phyloP scores from a whole-genome alignment of 2,888 invertebrate species.

The Trichopria drosophilae region DNA sequence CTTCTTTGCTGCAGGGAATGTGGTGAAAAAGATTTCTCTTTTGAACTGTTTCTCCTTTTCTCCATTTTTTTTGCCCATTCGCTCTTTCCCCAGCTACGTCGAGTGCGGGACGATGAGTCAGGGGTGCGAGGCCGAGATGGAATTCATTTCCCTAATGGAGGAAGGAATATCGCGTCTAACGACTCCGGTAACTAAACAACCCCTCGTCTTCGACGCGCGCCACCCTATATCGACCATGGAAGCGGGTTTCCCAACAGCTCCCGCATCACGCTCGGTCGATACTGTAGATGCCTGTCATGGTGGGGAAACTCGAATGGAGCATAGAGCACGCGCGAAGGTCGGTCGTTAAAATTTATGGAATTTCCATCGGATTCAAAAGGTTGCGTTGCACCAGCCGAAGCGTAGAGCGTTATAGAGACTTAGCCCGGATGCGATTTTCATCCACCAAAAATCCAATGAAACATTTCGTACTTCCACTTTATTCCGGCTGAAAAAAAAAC shows the following conservation, averaged over 20 bases:
- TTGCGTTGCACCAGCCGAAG: no score
- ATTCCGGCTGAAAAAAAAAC: no score
- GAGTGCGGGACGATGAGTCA: slow-evolving; percentile 4
- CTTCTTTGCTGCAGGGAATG: no score
- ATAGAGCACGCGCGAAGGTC: no score
- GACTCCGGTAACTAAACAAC: slow-evolving; percentile 46
- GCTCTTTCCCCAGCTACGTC: no score
- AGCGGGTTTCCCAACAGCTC: slow-evolving; percentile 9
- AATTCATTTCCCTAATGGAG: slow-evolving; percentile 55
- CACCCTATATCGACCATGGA: no score
- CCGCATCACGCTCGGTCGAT: slow-evolving; percentile 19
- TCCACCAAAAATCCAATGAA: no score
- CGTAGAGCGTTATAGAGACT: no score
- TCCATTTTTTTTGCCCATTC: not conserved
- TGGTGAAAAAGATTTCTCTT: no score
- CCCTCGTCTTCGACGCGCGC: slow-evolving; percentile 33
- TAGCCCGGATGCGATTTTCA: no score
- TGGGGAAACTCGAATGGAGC: not conserved
- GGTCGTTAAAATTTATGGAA: slow-evolving; percentile 45
- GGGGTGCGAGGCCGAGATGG: slow-evolving; percentile 31
- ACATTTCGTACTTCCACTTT: no score
- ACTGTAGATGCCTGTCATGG: not conserved
- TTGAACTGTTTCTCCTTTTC: no score
- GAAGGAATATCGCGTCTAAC: slow-evolving; percentile 48
- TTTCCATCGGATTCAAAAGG: slow-evolving; percentile 38